Evolutionary conservation across 2,797 vertebrate species (phyloP), one percentile per base, ranked within the genome.

Genomic region (Pangasius mekongensis): DNA sequence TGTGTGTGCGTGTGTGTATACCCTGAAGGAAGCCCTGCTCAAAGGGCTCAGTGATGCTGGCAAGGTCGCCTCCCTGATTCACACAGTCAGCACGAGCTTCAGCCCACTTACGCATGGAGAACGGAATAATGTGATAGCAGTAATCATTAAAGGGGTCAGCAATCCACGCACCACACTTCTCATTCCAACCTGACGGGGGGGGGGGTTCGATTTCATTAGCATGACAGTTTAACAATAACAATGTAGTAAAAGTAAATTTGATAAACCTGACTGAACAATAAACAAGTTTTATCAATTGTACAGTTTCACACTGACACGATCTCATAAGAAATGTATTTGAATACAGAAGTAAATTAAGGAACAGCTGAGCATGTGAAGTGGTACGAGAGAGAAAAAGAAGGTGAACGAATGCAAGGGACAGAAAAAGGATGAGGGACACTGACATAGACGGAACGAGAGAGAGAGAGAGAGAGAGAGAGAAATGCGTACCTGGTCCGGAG

Each of bases 11-110:
- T 56, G 62, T 85, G 52, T 10, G 14, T 77, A 27, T 64, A 96
- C 96, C 94, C 1, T 96, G 95, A 80, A 96, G 88, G 91, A 96
- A 96, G 58, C 89, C 92, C 90, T 97, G 96, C 81, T 97, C 95
- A 8, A 89, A 92, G 0, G 95, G 95, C 0, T 96, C 94, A 0
- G 95, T 96, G 94, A 97, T 95, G 39, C 96, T 96, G 88, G 95
- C 0, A 22, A 97, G 95, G 89, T 96, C 95, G 78, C 95, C 96
- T 11, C 95, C 95, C 92, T 97, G 96, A 93, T 96, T 94, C 58
- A 95, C 14, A 5, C 96, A 97, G 93, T 97, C 96, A 0, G 95
- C 91, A 13, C 94, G 94, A 73, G 96, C 96, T 13, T 96, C 96
- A 0, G 93, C 92, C 96, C 96, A 97, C 1, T 87, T 95, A 90